Evolutionary conservation across 2,797 vertebrate genomes (phyloP), one percentile per base, ranked within the genome.

Genomic region (Scleropages formosus): DNA sequence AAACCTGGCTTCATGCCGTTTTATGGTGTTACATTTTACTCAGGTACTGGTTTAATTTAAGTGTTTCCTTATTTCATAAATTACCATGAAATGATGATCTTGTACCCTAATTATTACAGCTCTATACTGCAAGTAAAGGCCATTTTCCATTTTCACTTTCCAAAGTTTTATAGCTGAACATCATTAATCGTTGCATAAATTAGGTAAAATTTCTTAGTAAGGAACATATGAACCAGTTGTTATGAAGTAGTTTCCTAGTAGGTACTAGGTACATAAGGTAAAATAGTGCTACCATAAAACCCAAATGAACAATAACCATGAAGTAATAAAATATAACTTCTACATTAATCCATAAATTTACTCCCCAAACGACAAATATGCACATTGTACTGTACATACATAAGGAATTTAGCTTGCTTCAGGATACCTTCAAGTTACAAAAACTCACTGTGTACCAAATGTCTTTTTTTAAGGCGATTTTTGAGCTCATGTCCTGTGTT

Each of bases 401-500:
- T 93, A 88, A 92, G 94, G 93, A 92, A 91, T 93, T 93, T 92
- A 95, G 93, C 93, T 94, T 93, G 95, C 93, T 94, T 95, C 94
- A 92, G 93, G 94, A 92, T 96, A 96, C 94, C 58, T 93, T 96
- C 92, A 94, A 94, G 93, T 95, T 95, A 95, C 81, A 95, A 96
- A 95, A 82, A 96, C 96, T 94, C 95, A 96, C 95, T 94, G 94
- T 89, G 85, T 86, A 94, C 94, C 85, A 92, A 95, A 94, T 97
- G 95, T 96, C 93, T 75, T 94, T 93, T 94, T 95, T 98, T 99
- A 99, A 99, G 97, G 97, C 97, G 95, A 94, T 95, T 95, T 96
- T 96, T 94, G 95, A 98, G 95, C 95, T 98, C 95, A 93, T 93
- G 95, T 96, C 95, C 95, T 88, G 84, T 84, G 89, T 83, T 86